Conservation (phyloP, 2,888 invertebrate species). For the Priapulus caudatus region DNA sequence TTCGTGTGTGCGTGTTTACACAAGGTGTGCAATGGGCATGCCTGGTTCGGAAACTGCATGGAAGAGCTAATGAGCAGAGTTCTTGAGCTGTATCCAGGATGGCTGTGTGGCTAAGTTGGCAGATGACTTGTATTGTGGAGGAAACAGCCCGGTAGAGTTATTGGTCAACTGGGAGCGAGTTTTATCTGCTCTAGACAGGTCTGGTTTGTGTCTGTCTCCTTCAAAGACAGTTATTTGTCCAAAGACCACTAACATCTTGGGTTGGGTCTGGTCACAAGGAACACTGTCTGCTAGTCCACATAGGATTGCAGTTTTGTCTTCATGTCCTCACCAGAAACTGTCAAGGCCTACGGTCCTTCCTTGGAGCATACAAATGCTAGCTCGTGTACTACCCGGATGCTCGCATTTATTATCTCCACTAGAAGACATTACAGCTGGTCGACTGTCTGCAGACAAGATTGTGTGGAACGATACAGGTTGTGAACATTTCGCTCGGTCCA, state of each 20-base stretch:
- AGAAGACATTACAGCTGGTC: conserved; percentile 10
- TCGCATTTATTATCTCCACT: conserved; percentile 12
- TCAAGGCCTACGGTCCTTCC: conserved; percentile 14
- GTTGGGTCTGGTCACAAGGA: conserved; percentile 19
- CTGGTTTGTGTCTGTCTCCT: conserved; percentile 15
- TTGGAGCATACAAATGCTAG: conserved; percentile 14
- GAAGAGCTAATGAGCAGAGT: conserved; percentile 14
- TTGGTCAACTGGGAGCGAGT: conserved; percentile 15
- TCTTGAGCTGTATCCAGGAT: conserved; percentile 17
- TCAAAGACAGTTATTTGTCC: conserved; percentile 17
- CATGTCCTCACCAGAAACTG: conserved; percentile 11
- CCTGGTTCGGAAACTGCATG: conserved; percentile 23
- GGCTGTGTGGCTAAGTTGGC: conserved; percentile 21
- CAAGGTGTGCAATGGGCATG: conserved; percentile 14
- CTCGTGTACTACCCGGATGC: conserved; percentile 11
- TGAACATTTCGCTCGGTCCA: no score
- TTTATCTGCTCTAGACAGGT: conserved; percentile 12
- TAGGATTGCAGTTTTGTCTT: conserved; percentile 14
- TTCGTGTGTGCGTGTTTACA: conserved; percentile 20
- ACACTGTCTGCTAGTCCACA: conserved; percentile 16
- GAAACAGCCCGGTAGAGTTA: conserved; percentile 17
- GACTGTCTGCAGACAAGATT: conserved; percentile 5
- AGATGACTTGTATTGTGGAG: conserved; percentile 23
- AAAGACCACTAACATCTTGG: conserved; percentile 12
- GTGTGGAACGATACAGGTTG: background rate